These are phyloP conservation scores for Anas bahamensis DNA, from an alignment of 2,797 vertebrate genomes.

Conservation along the genomic window DNA sequence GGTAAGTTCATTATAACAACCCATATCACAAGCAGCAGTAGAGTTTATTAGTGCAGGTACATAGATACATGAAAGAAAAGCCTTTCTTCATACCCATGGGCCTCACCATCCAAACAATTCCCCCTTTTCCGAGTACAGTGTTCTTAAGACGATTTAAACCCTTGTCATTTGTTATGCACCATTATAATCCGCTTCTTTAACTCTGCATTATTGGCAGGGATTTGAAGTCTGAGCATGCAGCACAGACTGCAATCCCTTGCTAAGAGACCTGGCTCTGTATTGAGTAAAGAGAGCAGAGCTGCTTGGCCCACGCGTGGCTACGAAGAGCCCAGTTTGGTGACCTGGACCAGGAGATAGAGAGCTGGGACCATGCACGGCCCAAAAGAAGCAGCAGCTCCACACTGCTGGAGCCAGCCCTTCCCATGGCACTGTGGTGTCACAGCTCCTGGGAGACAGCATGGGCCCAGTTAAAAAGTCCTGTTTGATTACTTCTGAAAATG, in stretches of 20 bases:
- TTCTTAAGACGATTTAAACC: slow-evolving; percentile 52
- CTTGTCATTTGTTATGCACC: slow-evolving; percentile 51
- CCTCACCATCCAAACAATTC: slow-evolving; percentile 26
- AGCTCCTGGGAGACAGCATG: rapidly evolving
- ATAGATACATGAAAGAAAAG: background rate
- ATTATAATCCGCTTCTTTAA: slow-evolving; percentile 44
- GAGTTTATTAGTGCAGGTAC: background rate
- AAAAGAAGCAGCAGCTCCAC: background rate
- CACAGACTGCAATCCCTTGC: background rate
- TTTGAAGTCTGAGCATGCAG: slow-evolving; percentile 52
- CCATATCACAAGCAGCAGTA: background rate
- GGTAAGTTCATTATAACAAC: background rate
- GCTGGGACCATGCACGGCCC: background rate
- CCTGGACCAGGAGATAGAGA: background rate
- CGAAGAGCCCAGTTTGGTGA: background rate
- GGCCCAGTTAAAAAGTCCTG: background rate
- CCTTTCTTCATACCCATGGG: background rate
- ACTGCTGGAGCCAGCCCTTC: background rate
- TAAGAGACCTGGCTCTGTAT: background rate
- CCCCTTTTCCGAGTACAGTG: slow-evolving; percentile 3
- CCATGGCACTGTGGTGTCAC: background rate
- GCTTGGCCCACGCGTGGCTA: background rate
- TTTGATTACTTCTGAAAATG: background rate
- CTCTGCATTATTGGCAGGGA: slow-evolving; percentile 44
- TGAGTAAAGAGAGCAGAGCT: background rate